Base-by-base conservation (phyloP, 2,797 vertebrate genomes). In the Urophycis tenuis region DNA sequence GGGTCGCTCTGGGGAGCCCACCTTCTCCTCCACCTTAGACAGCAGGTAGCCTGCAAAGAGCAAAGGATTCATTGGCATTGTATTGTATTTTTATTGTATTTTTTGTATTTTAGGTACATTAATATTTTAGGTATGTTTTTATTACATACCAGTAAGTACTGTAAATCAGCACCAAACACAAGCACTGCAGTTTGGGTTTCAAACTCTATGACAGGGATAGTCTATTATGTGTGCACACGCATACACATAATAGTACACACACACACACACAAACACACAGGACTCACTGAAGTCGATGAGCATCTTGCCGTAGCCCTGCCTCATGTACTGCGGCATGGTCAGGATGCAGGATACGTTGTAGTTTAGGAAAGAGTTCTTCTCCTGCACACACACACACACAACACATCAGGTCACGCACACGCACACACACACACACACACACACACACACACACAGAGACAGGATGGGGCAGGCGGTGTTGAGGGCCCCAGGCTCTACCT, bases 311-410 rank as follows among this genome's bases (percentile, higher is more conserved):
- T 95, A 98, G 75, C 97, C 97, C 77, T 98, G 96, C 69, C 96
- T 94, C 96, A 97, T 98, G 87, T 96, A 98, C 83, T 97, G 95
- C 2, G 96, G 96, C 96, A 98, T 96, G 64, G 97, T 98, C 85
- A 97, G 94, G 85, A 98, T 99, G 84, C 96, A 97, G 78, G 97
- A 98, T 29, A 98, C 97, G 1, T 98, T 98, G 90, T 98, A 98
- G 92, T 98, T 98, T 85, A 97, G 94, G 86, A 97, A 97, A 32
- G 96, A 98, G 89, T 98, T 97, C 90, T 98, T 98, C 90, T 98
- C 97, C 96, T 98, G 80, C 79, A 77, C 12, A 41, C n/a, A n/a
- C n/a, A 41, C 14, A 41, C 39, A 41, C 41, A 49, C 41, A 49
- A n/a, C n/a, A n/a, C n/a, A n/a, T n/a, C n/a, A n/a, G n/a, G n/a